Percentiles rank a stretch among this genome's conserved stretches.
Conservation (phyloP, 2,113 vertebrate genomes). For the Melozone crissalis region DNA sequence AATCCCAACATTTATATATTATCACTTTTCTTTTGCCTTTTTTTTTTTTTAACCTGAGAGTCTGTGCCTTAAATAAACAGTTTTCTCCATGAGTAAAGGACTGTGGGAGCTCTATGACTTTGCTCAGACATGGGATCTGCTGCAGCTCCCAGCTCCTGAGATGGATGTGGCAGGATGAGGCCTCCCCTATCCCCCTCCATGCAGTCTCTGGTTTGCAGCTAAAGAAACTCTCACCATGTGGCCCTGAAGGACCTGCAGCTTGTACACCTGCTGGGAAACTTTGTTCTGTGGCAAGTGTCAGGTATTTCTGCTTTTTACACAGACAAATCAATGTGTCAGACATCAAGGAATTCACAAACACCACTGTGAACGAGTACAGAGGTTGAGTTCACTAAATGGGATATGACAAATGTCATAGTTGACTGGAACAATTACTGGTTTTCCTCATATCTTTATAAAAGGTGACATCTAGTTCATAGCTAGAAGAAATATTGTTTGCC, state of each 20-base stretch:
- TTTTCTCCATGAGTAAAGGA: neutral
- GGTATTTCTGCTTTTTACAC: neutral
- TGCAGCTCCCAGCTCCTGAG: neutral
- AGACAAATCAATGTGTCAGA: constrained; percentile 33
- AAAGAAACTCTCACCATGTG: neutral
- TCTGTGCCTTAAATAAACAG: neutral
- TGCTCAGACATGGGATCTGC: rapidly evolving
- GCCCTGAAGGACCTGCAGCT: neutral
- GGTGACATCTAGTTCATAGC: neutral
- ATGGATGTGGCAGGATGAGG: neutral
- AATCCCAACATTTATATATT: neutral
- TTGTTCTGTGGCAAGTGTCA: neutral
- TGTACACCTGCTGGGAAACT: neutral
- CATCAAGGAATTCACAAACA: constrained; percentile 28
- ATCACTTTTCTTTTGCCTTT: neutral
- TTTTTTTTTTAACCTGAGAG: neutral
- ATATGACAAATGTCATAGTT: constrained; percentile 18
- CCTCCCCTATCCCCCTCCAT: rapidly evolving
- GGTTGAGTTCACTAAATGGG: constrained; percentile 18
- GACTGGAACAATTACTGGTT: constrained; percentile 34
- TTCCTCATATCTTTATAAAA: neutral
- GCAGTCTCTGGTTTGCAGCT: neutral
- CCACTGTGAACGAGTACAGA: neutral
- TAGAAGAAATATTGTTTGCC: neutral
- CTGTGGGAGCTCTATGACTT: neutral